Evolutionary conservation across 1,140 invertebrate genomes (phyloP).

Genomic region (Elymnias hypermnestra): DNA sequence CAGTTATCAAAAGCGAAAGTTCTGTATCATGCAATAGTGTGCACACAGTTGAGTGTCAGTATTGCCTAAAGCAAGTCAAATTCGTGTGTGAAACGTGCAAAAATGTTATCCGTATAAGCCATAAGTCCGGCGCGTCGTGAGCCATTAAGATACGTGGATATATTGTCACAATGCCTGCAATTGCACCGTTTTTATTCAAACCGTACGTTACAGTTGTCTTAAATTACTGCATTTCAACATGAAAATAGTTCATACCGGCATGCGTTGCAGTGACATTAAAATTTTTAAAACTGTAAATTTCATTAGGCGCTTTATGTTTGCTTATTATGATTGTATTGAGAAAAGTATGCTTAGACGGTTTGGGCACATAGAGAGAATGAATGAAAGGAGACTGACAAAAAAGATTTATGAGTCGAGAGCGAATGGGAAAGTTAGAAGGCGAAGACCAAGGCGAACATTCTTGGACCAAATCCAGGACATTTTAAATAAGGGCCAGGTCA

Average conservation of each 20-base stretch:
- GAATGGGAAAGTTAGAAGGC: no score
- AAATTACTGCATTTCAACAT: neutral
- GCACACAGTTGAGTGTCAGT: neutral
- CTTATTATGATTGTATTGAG: no score
- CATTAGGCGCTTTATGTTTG: no score
- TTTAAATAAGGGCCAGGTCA: no score
- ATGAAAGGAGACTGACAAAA: no score
- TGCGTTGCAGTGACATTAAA: neutral
- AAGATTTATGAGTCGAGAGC: no score
- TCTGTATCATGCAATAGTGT: neutral
- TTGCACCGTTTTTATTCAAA: conserved; percentile 5
- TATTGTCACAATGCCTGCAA: conserved; percentile 9
- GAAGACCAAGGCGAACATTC: no score
- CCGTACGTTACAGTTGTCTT: neutral
- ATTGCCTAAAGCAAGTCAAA: neutral
- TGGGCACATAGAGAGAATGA: no score
- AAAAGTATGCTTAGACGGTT: no score
- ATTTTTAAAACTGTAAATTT: neutral
- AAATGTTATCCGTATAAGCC: conserved; percentile 7
- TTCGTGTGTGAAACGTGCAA: conserved; percentile 7
- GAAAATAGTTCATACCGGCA: no score
- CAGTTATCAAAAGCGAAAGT: neutral
- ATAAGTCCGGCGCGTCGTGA: conserved; percentile 10
- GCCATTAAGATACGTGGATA: conserved; percentile 14
- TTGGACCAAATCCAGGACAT: no score